Conservation (phyloP, 2,113 vertebrate species). For the Sprattus sprattus region DNA sequence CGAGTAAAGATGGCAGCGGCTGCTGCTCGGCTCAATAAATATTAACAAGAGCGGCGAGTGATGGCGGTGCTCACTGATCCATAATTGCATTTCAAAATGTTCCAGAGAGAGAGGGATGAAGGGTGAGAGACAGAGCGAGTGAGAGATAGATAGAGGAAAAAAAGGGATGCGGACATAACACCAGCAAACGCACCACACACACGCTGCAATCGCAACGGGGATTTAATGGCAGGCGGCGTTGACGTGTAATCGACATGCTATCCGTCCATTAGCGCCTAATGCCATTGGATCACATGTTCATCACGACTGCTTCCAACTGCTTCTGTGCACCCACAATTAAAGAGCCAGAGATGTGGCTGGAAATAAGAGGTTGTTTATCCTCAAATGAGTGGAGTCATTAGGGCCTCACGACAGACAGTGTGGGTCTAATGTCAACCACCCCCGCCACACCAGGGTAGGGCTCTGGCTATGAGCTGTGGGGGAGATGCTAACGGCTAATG, state of each 20-base stretch:
- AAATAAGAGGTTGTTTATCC: constrained; percentile 3
- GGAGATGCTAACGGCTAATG: not conserved
- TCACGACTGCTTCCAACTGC: not conserved
- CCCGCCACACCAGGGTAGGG: not conserved
- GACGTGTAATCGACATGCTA: not conserved
- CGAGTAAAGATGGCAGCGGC: constrained; percentile 67
- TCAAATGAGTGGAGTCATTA: not conserved
- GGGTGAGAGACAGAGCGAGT: not conserved
- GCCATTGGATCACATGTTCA: too few species aligned
- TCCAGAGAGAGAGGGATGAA: constrained; percentile 4
- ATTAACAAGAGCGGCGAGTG: constrained; percentile 74
- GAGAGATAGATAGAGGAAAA: constrained; percentile 27
- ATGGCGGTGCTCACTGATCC: constrained; percentile 74
- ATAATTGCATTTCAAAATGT: constrained; percentile 76
- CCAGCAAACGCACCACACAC: not conserved
- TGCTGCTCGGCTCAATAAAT: constrained; percentile 73
- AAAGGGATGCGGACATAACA: constrained; percentile 30
- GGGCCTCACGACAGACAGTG: not conserved
- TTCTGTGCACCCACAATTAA: not conserved
- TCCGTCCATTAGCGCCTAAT: not conserved
- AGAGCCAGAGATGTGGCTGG: not conserved
- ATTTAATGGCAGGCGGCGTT: not conserved
- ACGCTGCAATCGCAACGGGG: not conserved
- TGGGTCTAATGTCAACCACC: not conserved
- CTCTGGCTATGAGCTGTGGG: not conserved